Base-by-base conservation (phyloP, 2,113 vertebrate genomes). In the Chelonoidis abingdonii region DNA sequence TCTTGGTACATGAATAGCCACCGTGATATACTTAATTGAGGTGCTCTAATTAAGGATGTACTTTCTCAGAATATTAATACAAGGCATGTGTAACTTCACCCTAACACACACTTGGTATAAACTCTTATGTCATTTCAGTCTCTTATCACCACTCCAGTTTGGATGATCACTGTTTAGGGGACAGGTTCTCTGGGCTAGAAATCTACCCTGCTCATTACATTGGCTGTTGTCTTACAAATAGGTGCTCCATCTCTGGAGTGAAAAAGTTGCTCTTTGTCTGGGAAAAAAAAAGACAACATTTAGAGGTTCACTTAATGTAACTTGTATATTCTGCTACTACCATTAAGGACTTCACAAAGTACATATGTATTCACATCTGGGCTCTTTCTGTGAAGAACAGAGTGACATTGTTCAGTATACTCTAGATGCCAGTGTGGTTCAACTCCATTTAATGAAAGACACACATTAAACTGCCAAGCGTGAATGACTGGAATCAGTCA, bases 361-460 rank as follows among this genome's bases (percentile, higher is more conserved):
- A 5, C 4, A 12, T 29, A 29, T 75, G 38, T 50, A 78, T 29
- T 62, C 1, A 91, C 81, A 29, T 24, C 21, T 75, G 41, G 21
- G n/a, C 88, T 94, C 53, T 10, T 24, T 4, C 31, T 90, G n/a
- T 69, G 86, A 94, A 95, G 41, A 79, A 31, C 62, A 96, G 47
- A 35, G 47, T 88, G 79, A 31, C 47, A 76, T 87, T 95, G 79
- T 86, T 88, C 94, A 79, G 24, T 88, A n/a, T 78, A 62, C 88
- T 47, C 49, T 84, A 72, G 10, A 91, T 95, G 83, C 86, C 49
- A 80, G 76, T 86, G 54, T 76, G 53, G 87, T 88, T 92, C 83
- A 89, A 95, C 31, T 69, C 35, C 49, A 22, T 87, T 91, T 95
- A 86, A 96, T 90, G 91, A 78, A 16, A 41, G 83, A 59, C 22